These are phyloP conservation scores for Lophotriccus pileatus DNA, from an alignment of 2,797 vertebrate species.

Conservation along the genomic window DNA sequence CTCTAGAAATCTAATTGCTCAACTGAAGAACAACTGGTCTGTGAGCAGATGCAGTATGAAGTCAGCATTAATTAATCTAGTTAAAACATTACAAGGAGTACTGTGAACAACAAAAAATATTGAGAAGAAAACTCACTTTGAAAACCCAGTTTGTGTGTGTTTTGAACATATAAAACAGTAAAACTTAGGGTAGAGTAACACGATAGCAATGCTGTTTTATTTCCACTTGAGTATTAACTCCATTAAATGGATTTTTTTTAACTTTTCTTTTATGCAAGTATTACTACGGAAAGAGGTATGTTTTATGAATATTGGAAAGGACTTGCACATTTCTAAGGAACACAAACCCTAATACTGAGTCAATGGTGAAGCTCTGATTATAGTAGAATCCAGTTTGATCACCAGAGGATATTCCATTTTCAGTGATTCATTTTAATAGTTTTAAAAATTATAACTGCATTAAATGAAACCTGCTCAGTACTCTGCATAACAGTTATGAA, in stretches of 20 bases:
- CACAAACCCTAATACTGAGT: not conserved
- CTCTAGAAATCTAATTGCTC: slow-evolving; percentile 60
- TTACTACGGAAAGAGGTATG: not conserved
- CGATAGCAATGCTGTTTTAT: not conserved
- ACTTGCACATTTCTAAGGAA: not conserved
- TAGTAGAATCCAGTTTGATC: not conserved
- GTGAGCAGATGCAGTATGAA: slow-evolving; percentile 59
- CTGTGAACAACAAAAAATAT: not conserved
- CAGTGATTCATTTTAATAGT: not conserved
- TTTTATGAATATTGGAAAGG: not conserved
- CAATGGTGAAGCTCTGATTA: not conserved
- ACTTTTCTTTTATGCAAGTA: not conserved
- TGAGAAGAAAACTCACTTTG: not conserved
- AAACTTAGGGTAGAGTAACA: not conserved
- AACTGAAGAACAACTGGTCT: slow-evolving; percentile 44
- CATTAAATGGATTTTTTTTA: not conserved
- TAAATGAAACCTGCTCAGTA: not conserved
- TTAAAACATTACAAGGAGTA: slow-evolving; percentile 10
- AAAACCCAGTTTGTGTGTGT: not conserved
- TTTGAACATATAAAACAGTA: not conserved
- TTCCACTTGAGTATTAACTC: not conserved
- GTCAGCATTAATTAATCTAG: slow-evolving; percentile 56
- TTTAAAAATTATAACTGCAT: not conserved
- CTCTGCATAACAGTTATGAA: not conserved
- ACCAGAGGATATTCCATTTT: not conserved